Evolutionary conservation across 2,888 invertebrate species (phyloP), one percentile per base, ranked within the genome.

Genomic region (Coenonympha arcania): DNA sequence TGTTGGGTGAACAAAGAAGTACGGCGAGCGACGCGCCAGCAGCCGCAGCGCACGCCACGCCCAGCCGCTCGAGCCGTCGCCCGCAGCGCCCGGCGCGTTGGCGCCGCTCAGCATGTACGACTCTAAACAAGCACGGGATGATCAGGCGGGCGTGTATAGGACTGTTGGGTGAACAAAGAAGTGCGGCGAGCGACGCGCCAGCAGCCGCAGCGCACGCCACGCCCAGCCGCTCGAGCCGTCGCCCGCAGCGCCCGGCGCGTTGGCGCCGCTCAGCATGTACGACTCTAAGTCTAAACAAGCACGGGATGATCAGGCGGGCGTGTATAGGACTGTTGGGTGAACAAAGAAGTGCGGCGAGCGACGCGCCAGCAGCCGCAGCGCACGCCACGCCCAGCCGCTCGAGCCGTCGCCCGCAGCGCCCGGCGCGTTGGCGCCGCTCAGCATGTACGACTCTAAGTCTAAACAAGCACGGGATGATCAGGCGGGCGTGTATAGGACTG

Each of bases 1-100:
- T 92, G 76, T 95, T 94, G 65, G 91, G 93, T 94, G 93, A 3
- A 95, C 93, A 69, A 95, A 95, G 80, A 98, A 98, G 77, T 96
- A 94, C 0, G 96, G 95, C 59, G 95, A 95, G 49, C 95, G 90
- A 1, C 94, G 88, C 0, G 97, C 95, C 40, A 98, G 80, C 50
- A 99, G 84, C 26, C 98, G 88, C 55, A 98, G 82, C 0, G 97
- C 96, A 63, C 97, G 91, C 98, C 98, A 99, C 36, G 95, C 95
- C 85, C 95, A 98, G 46, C 94, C 94, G 4, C 93, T 91, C 71
- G 95, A 92, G 59, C 90, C 90, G 43, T 87, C 81, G 28, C 69
- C 67, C 2, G 53, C 50, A 68, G 95, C 92, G 8, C 52, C 66
- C 90, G 73, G 60, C 62, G 83, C 30, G n/a, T n/a, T n/a, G n/a